Evolutionary conservation across 1,140 invertebrate species (phyloP), one percentile per base, ranked within the genome.

Genomic region (Drosophila bipectinata): DNA sequence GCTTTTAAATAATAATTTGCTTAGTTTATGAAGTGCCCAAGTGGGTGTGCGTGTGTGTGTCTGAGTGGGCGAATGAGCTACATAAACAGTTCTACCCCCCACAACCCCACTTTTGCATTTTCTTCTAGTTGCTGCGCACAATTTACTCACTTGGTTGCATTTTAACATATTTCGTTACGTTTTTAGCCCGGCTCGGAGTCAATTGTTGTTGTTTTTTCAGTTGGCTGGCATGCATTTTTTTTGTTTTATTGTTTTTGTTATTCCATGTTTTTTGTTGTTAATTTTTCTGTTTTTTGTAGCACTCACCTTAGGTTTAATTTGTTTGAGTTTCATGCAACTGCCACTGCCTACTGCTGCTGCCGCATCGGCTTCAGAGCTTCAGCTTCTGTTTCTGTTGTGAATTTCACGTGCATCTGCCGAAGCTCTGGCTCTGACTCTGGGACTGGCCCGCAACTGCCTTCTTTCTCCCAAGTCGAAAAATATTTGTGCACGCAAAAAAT

Each of bases 401-500:
- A 81, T 85, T 85, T 85, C 73, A 81, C 71, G 75, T 72, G 61
- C 80, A 83, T 76, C 80, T 83, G 79, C 72, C 54, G 72, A 72
- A 2, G 41, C 34, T 10, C 26, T 28, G 26, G 26, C 47, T 48
- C 18, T 21, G 5, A 14, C 34, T 10, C 26, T 28, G 26, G 26
- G 37, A 41, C 18, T 21, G 24, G 15, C n/a, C 15, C 28, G 37
- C 56, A 66, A 58, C 55, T 79, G 63, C 52, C 58, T 83, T 72
- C 67, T 87, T 66, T 77, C 68, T 67, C 68, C 72, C 68, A 61
- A 81, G 68, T 79, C 83, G 84, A 88, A 88, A 88, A 89, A 89
- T 88, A 88, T 88, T 88, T 88, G 82, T 88, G 84, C 83, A 88
- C 83, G 83, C 83, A 88, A 88, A 88, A 88, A 88, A 88, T 88